Percentiles rank a stretch among this genome's conserved stretches.
Conservation (phyloP, 2,797 vertebrate genomes). For the Psittacula echo region DNA sequence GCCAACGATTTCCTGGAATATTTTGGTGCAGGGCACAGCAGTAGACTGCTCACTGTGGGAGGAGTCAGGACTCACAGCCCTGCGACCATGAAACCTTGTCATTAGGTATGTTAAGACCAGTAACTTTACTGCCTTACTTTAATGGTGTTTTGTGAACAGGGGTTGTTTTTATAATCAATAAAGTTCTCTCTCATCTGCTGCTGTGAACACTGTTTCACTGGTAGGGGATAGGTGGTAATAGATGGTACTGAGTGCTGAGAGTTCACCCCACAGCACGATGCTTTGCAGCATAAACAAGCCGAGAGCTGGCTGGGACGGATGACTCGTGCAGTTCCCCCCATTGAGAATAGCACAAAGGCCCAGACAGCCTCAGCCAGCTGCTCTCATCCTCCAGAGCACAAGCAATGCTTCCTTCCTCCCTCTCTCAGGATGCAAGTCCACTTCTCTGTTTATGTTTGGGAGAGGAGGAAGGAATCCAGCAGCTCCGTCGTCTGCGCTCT, state of each 20-base stretch:
- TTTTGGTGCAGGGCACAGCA: not conserved
- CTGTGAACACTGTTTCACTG: not conserved
- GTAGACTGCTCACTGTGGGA: not conserved
- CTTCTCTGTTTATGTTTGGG: conserved; percentile 30
- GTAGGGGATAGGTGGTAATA: not conserved
- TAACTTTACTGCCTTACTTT: conserved; percentile 30
- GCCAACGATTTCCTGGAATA: not conserved
- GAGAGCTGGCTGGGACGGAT: not conserved
- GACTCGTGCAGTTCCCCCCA: accelerated
- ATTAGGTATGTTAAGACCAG: not conserved
- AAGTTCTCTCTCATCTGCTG: conserved; percentile 8
- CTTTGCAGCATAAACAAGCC: not conserved
- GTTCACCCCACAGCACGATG: not conserved
- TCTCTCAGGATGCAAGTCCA: conserved; percentile 31
- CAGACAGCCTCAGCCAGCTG: conserved; percentile 21
- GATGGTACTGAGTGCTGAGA: not conserved
- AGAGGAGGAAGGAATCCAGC: conserved; percentile 41
- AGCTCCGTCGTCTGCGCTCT: accelerated
- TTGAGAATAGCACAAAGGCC: not conserved
- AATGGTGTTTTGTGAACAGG: not conserved
- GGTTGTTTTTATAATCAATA: conserved; percentile 28
- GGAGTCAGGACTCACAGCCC: not conserved
- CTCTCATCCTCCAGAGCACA: not conserved
- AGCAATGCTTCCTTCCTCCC: conserved; percentile 52
- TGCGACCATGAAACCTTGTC: not conserved